These are phyloP conservation scores for Zophobas morio DNA, from an alignment of 1,140 invertebrate species.

Conservation along the genomic window DNA sequence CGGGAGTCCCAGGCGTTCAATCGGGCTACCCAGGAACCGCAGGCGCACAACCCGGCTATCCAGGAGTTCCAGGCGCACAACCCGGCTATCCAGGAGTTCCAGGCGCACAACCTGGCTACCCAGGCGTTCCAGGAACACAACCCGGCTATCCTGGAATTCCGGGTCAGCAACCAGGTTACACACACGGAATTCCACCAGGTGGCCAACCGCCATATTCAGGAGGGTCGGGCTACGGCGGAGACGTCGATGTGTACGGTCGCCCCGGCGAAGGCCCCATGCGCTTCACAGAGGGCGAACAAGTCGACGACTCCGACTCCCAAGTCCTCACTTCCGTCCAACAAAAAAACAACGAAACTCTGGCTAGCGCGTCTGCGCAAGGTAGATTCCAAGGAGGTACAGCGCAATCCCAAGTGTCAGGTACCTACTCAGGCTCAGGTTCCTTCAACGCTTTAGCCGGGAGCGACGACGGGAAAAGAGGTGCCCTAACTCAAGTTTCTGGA, in stretches of 20 bases:
- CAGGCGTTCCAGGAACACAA: background rate
- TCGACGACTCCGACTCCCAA: slow-evolving; percentile 80
- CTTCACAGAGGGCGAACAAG: slow-evolving; percentile 56
- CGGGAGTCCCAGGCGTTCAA: too few relatives aligned
- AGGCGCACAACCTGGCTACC: background rate
- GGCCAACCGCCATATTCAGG: slow-evolving; percentile 6
- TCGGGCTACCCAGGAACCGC: too few relatives aligned
- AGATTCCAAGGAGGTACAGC: slow-evolving; percentile 79
- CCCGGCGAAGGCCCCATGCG: background rate
- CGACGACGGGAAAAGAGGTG: slow-evolving; percentile 80
- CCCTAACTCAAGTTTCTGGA: slow-evolving; percentile 81
- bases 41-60: background rate
- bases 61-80: background rate
- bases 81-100: too few relatives aligned
- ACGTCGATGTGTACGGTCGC: background rate
- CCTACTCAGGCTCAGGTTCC: slow-evolving; percentile 80
- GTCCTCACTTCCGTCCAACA: slow-evolving; percentile 80
- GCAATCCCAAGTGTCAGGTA: slow-evolving; percentile 85
- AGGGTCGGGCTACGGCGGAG: background rate
- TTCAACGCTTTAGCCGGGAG: slow-evolving; percentile 88
- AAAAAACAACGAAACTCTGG: slow-evolving; percentile 78
- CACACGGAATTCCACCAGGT: background rate
- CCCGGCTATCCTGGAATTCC: background rate
- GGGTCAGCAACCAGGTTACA: background rate
- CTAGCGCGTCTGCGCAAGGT: slow-evolving; percentile 82